Percentiles rank a stretch among this genome's conserved stretches.
Conservation (phyloP, 2,113 vertebrate species). For the Bujurquina vittata region DNA sequence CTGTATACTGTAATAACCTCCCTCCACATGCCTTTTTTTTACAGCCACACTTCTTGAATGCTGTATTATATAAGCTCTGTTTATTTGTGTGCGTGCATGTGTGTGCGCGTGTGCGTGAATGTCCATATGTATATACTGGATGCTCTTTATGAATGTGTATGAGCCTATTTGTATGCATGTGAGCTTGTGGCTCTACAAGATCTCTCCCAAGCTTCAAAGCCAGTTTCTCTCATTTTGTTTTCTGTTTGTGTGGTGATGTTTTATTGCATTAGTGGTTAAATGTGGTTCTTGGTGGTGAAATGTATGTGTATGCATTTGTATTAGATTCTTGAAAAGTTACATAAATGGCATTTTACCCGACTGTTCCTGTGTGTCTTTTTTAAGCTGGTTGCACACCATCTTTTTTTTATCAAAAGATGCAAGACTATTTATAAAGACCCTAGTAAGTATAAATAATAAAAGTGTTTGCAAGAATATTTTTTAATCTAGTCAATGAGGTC, state of each 20-base stretch:
- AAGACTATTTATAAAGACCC: not conserved
- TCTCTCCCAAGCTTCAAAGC: conserved; percentile 54
- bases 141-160: conserved; percentile 59
- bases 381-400: not conserved
- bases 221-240: conserved; percentile 64
- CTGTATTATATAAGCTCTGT: conserved; percentile 72
- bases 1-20: conserved; percentile 59
- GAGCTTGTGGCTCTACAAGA: conserved; percentile 44
- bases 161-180: conserved; percentile 55
- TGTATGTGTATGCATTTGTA: conserved; percentile 81
- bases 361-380: conserved; percentile 29
- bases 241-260: conserved; percentile 78
- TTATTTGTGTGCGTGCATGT: conserved; percentile 12
- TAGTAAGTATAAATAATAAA: not conserved
- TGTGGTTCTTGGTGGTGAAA: conserved; percentile 80
- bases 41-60: conserved; percentile 69
- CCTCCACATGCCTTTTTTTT: conserved; percentile 61
- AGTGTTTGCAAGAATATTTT: not conserved
- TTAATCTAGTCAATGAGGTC: not conserved
- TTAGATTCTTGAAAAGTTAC: conserved; percentile 77
- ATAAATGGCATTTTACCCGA: conserved; percentile 78
- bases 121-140: conserved; percentile 42
- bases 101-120: conserved; percentile 28
- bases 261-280: conserved; percentile 76
- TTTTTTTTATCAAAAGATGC: not conserved